A percentile compares a stretch with the other conserved stretches of the same genome.
Conservation (phyloP, 2,113 vertebrate species). For the Sturnira hondurensis region DNA sequence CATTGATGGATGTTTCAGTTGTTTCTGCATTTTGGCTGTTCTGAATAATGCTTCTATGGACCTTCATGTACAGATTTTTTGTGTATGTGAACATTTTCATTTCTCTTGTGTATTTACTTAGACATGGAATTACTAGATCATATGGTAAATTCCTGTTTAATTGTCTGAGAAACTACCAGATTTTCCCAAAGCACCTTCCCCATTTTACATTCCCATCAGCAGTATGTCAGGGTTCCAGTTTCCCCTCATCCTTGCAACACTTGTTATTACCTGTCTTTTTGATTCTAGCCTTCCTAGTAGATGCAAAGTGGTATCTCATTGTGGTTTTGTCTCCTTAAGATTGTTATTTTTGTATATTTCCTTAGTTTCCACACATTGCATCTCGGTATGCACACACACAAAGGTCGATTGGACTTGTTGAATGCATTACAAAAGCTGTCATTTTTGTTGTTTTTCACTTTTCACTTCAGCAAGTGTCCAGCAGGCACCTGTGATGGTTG, state of each 20-base stretch:
- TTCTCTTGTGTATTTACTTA: neutral
- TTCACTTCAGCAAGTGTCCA: slow-evolving; percentile 86
- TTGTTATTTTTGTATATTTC: neutral
- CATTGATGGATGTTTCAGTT: neutral
- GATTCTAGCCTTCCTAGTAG: neutral
- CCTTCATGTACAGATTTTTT: neutral
- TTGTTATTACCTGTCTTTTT: neutral
- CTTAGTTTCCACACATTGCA: neutral
- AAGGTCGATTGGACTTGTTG: neutral
- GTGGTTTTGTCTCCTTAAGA: neutral
- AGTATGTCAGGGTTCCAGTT: neutral
- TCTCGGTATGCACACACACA: neutral
- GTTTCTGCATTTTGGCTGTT: neutral
- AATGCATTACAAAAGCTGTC: neutral
- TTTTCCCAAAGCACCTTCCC: neutral
- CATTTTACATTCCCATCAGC: neutral
- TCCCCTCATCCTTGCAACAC: neutral
- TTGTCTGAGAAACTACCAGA: neutral
- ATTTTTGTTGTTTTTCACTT: neutral
- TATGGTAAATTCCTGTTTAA: neutral
- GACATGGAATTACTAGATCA: neutral
- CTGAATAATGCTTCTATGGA: neutral
- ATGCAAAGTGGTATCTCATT: neutral
- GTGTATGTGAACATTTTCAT: neutral
- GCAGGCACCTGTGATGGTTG: slow-evolving; percentile 97